Evolutionary conservation across 64 coral and sea anemone species (phyloP), one percentile per base, ranked within the genome.

Genomic region (Orbicella faveolata): DNA sequence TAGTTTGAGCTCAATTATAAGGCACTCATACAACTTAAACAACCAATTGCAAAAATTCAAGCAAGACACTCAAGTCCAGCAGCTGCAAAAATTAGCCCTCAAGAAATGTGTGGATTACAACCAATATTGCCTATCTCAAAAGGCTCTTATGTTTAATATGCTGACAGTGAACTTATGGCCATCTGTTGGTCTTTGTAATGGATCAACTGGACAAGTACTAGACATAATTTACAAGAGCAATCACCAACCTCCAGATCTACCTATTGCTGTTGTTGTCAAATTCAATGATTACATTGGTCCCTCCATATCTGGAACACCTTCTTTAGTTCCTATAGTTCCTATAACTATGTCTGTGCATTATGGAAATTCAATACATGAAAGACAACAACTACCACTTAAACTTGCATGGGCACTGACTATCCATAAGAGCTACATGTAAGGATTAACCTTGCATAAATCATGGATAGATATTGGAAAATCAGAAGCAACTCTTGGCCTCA

Each of bases 241-340:
- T 68, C 73, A 89, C 57, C 30, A 25, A 79, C 75, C 75, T 30
- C 87, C 87, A 39, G 82, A 92, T 68, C 79, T 92, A 77, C 90
- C 90, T 36, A 92, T 92, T 77, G 82, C 82, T 63, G 82, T 85
- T 59, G 79, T 92, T 41, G 90, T 87, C 39, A 77, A 81, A 78
- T 92, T 92, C 87, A 83, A 92, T 51, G 23, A 92, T 57, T 92
- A 78, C 53, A 66, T n/a, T n/a, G n/a, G n/a, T n/a, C n/a, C n/a
- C n/a, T n/a, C n/a, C n/a, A n/a, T n/a, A n/a, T n/a, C 52, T 9
- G 89, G 89, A 18, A 55, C 80, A 75, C 85, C 89, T 74, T 75
- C 85, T 75, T 17, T 64, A 67, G 85, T 20, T 59, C 23, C 20
- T 84, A 83, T n/a, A n/a, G n/a, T n/a, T n/a, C 33, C 89, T 76